Base-by-base conservation (phyloP, 2,113 vertebrate species). In the Melanotaenia duboulayi region DNA sequence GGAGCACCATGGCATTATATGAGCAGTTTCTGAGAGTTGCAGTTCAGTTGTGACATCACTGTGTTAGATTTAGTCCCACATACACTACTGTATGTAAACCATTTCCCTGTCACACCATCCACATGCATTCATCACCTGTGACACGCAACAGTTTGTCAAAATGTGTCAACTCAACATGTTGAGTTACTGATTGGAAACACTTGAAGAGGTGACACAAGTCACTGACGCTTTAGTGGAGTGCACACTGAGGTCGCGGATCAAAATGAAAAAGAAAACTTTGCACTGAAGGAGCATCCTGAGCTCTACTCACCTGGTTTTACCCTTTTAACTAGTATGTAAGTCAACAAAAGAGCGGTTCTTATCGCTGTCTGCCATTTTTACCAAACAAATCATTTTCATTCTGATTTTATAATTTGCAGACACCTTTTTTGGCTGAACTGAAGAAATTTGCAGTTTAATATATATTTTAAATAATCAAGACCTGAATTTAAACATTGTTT, bases 1-100 rank as follows among this genome's bases (percentile, higher is more conserved):
- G 96, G 95, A 89, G 87, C 90, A 92, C 92, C 90, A 90, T 93
- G 94, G 95, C 94, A 94, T 92, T 95, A 93, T 91, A 92, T 86
- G 89, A 94, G 92, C 90, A 93, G 93, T 94, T 92, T 91, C 92
- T 87, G 90, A 87, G 86, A 91, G 93, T 90, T 85, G 85, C 91
- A 72, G 90, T 94, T 80, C 65, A 73, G 67, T 84, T 89, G 83
- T 87, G 85, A 86, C 91, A 81, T 86, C 81, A 78, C 73, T 80
- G 81, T 89, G 87, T 90, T 88, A 87, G 78, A 84, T 71, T 69
- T 81, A 91, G 87, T 86, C 84, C 76, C 69, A 79, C 60, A 50
- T 79, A 55, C 82, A 61, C 73, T 23, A 22, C n/a, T 58, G 54
- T 64, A 74, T 77, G 79, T 85, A 65, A 82, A 71, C 68, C 76